These are phyloP conservation scores for Poeciliopsis turrubarensis DNA, from an alignment of 2,113 vertebrate species.

Conservation along the genomic window DNA sequence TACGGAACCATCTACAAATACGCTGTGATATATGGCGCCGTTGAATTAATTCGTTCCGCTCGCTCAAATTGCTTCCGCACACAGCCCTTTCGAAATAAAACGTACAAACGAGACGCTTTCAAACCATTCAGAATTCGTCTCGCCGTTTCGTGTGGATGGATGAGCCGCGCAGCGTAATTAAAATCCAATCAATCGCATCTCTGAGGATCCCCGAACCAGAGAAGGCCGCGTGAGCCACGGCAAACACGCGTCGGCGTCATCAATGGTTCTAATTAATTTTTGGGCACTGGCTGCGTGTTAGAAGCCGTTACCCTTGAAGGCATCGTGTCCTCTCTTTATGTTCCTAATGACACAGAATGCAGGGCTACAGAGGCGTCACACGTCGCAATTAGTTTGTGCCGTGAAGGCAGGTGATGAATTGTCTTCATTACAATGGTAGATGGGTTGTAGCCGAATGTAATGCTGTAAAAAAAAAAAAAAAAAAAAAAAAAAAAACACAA, in stretches of 20 bases:
- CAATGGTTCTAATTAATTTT: constrained; percentile 48
- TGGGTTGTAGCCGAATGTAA: not conserved
- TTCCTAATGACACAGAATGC: constrained; percentile 2
- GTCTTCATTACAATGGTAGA: constrained; percentile 15
- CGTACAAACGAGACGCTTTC: constrained; percentile 7
- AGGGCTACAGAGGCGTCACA: not conserved
- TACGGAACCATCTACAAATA: not conserved
- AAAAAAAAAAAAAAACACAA: too few species aligned
- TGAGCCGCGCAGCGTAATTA: constrained; percentile 38
- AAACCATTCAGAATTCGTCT: not conserved
- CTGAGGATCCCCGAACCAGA: constrained; percentile 13
- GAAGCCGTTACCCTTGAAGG: constrained; percentile 7
- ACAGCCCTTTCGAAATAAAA: constrained; percentile 11
- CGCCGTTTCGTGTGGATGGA: constrained; percentile 7
- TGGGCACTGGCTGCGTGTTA: not conserved
- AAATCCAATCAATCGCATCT: constrained; percentile 27
- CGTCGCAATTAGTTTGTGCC: not conserved
- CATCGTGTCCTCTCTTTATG: constrained; percentile 1
- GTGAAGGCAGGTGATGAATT: constrained; percentile 3
- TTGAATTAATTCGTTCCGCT: not conserved
- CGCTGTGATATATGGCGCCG: not conserved
- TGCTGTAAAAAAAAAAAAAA: too few species aligned
- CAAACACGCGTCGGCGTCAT: constrained; percentile 17
- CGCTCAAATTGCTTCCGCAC: constrained; percentile 5
- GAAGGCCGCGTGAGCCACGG: constrained; percentile 1